phyloP scores from a whole-genome alignment of 1,140 invertebrate genomes.

The Diorhabda elongata region DNA sequence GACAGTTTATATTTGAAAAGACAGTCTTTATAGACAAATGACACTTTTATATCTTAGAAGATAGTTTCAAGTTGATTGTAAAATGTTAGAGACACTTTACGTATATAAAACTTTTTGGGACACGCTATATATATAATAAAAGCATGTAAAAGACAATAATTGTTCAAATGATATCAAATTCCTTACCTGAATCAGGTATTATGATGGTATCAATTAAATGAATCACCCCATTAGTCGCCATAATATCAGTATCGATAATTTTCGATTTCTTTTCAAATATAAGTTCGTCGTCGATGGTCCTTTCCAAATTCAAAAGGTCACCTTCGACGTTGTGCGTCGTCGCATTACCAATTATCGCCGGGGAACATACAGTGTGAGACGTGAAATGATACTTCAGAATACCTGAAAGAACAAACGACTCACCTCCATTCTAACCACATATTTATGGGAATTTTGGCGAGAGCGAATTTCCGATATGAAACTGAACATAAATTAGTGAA shows the following conservation, averaged over 20 bases:
- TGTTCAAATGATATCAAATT: too few species aligned
- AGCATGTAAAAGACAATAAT: too few species aligned
- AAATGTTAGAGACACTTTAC: too few species aligned
- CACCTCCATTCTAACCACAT: too few species aligned
- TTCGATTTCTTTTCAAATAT: slow-evolving; percentile 50
- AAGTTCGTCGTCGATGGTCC: slow-evolving; percentile 49
- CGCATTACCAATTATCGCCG: slow-evolving; percentile 54
- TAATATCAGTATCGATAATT: slow-evolving; percentile 49
- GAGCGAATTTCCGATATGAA: not conserved
- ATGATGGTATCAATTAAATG: slow-evolving; percentile 65
- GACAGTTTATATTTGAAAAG: too few species aligned
- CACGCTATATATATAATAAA: too few species aligned
- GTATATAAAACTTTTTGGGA: too few species aligned
- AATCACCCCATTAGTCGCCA: slow-evolving; percentile 65
- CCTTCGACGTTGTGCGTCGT: slow-evolving; percentile 55
- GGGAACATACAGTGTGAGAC: slow-evolving; percentile 62
- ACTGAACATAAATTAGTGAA: too few species aligned
- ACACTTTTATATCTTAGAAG: too few species aligned
- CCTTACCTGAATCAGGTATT: slow-evolving; percentile 52
- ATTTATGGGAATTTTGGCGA: slow-evolving; percentile 9
- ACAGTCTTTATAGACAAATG: too few species aligned
- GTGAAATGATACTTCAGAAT: slow-evolving; percentile 63
- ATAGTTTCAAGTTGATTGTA: too few species aligned
- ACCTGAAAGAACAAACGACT: slow-evolving; percentile 43
- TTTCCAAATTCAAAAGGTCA: slow-evolving; percentile 52